Percentiles rank a stretch among this genome's conserved stretches.
Conservation (phyloP, 2,888 invertebrate genomes). For the Saturnia pavonia region DNA sequence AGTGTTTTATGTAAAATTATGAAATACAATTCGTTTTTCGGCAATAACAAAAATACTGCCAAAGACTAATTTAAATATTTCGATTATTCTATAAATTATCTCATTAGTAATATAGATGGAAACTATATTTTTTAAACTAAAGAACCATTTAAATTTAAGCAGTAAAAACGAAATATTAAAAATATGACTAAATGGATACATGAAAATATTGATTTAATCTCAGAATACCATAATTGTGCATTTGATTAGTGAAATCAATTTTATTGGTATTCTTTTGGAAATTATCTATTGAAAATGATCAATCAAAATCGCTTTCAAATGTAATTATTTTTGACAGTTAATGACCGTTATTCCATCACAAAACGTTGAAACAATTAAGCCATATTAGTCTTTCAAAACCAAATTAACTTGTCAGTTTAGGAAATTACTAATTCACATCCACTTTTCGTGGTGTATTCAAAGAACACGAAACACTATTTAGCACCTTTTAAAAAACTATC, state of each 20-base stretch:
- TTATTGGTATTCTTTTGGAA: conserved; percentile 12
- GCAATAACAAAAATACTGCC: too few species aligned
- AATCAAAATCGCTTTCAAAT: conserved; percentile 32
- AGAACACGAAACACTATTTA: conserved; percentile 71
- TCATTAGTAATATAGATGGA: background rate
- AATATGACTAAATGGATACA: background rate
- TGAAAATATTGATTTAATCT: background rate
- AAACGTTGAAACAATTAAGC: conserved; percentile 32
- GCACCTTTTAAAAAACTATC: conserved; percentile 61
- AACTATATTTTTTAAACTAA: background rate
- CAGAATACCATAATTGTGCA: conserved; percentile 4
- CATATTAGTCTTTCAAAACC: conserved; percentile 35
- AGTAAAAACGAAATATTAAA: background rate
- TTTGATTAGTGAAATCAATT: conserved; percentile 10
- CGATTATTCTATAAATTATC: background rate
- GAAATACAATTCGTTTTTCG: too few species aligned
- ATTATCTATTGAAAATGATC: conserved; percentile 20
- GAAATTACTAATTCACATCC: conserved; percentile 64
- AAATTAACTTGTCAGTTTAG: conserved; percentile 54
- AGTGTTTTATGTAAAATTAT: too few species aligned
- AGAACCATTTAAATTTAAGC: background rate
- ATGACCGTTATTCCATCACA: conserved; percentile 22
- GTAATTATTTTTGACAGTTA: conserved; percentile 28
- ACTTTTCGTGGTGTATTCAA: conserved; percentile 62
- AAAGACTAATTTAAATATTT: background rate